These are phyloP conservation scores for Scartelaos histophorus DNA, from an alignment of 2,113 vertebrate species.

Conservation along the genomic window DNA sequence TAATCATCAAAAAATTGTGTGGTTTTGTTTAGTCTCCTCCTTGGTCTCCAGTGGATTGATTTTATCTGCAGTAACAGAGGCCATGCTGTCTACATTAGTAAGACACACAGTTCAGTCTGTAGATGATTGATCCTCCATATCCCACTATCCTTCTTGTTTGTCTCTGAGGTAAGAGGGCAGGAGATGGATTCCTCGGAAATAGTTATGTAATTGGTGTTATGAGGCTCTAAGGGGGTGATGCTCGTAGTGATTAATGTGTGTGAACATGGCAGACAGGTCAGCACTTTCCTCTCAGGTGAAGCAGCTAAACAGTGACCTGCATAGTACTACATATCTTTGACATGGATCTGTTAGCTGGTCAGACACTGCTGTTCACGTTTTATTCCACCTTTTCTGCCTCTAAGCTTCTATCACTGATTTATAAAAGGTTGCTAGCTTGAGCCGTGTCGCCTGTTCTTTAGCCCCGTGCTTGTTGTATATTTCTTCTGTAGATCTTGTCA, in stretches of 20 bases:
- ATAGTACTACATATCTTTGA: background rate
- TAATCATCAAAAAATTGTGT: background rate
- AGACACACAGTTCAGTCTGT: background rate
- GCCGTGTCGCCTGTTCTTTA: background rate
- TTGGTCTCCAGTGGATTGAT: background rate
- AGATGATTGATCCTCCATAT: conserved; percentile 29
- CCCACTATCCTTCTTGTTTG: conserved; percentile 2
- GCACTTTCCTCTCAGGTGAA: conserved; percentile 17
- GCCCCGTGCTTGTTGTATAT: background rate
- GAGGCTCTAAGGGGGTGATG: conserved; percentile 10
- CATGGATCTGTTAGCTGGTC: conserved; percentile 7
- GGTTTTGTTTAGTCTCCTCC: background rate
- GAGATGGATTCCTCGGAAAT: conserved; percentile 41
- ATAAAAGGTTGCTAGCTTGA: background rate
- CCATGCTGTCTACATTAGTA: conserved; percentile 15
- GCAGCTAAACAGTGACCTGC: background rate
- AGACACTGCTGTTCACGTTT: background rate
- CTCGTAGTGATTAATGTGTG: conserved; percentile 38
- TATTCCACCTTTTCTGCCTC: background rate
- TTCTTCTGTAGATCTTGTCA: conserved; percentile 21
- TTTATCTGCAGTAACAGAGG: conserved; percentile 1
- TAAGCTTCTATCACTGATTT: conserved; percentile 1
- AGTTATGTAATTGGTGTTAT: conserved; percentile 33
- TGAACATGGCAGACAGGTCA: conserved; percentile 29
- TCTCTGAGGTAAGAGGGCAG: conserved; percentile 12